Conservation (phyloP, 1,140 invertebrate species). For the Zeugodacus cucurbitae region DNA sequence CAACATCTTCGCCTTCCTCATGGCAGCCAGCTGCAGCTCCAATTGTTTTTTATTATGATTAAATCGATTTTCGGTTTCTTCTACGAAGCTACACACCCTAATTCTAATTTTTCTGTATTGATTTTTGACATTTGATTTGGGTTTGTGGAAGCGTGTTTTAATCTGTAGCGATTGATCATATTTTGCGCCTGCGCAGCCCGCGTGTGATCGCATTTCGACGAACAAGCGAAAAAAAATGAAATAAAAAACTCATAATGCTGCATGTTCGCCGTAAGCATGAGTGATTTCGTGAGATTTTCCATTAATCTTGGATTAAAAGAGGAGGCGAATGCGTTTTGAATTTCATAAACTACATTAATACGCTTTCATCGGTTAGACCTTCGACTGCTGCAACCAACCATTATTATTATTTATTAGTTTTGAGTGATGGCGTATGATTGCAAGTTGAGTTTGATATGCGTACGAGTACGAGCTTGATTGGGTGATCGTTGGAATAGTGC, state of each 20-base stretch:
- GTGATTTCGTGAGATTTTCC: constrained; percentile 38
- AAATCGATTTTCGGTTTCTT: neutral
- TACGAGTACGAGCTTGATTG: neutral
- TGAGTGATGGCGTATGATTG: neutral
- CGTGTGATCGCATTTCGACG: neutral
- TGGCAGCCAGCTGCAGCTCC: constrained; percentile 3
- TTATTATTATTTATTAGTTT: neutral
- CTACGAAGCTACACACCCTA: constrained; percentile 34
- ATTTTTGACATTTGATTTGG: constrained; percentile 37
- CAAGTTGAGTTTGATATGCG: neutral
- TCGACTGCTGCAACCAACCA: neutral
- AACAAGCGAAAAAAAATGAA: neutral
- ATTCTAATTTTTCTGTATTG: constrained; percentile 34
- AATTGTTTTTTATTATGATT: neutral
- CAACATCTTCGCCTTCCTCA: neutral
- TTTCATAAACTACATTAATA: neutral
- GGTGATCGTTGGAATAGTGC: neutral
- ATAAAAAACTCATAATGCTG: neutral
- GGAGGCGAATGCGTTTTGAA: constrained; percentile 14
- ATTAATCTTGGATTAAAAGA: constrained; percentile 36
- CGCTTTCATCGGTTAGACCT: constrained; percentile 14
- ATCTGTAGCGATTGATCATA: constrained; percentile 29
- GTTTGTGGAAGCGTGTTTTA: neutral
- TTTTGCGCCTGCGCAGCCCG: neutral
- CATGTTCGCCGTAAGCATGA: neutral